Conservation (phyloP, 1,140 invertebrate genomes). For the Drosophila jambulina region DNA sequence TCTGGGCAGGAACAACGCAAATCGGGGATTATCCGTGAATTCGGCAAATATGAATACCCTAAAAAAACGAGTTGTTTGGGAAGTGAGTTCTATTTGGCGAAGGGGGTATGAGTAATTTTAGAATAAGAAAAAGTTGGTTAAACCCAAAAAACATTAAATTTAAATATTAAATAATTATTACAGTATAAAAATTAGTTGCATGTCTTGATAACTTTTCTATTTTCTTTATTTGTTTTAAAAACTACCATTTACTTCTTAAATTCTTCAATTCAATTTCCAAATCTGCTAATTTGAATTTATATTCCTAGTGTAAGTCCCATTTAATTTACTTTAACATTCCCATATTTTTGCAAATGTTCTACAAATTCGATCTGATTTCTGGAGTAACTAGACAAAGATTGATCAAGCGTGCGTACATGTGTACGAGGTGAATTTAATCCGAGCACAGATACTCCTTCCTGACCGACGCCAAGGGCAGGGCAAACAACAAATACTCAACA, state of each 20-base stretch:
- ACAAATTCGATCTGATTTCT: not conserved
- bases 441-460: not conserved
- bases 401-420: conserved; percentile 14
- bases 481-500: conserved; percentile 54
- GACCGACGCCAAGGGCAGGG: not conserved
- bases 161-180: too few species aligned
- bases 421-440: conserved; percentile 15
- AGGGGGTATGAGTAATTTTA: not conserved
- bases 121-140: not conserved
- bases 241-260: not conserved
- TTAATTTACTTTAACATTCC: too few species aligned
- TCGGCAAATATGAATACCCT: conserved; percentile 5
- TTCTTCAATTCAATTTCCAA: too few species aligned
- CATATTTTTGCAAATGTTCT: not conserved
- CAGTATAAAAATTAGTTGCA: not conserved
- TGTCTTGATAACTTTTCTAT: not conserved
- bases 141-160: too few species aligned
- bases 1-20: conserved; percentile 65
- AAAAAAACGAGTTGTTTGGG: not conserved
- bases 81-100: not conserved
- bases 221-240: not conserved
- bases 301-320: too few species aligned
- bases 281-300: too few species aligned
- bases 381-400: not conserved
- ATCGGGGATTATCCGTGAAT: conserved; percentile 7